Conservation (phyloP, 2,113 vertebrate genomes). For the Mormoops blainvillei region DNA sequence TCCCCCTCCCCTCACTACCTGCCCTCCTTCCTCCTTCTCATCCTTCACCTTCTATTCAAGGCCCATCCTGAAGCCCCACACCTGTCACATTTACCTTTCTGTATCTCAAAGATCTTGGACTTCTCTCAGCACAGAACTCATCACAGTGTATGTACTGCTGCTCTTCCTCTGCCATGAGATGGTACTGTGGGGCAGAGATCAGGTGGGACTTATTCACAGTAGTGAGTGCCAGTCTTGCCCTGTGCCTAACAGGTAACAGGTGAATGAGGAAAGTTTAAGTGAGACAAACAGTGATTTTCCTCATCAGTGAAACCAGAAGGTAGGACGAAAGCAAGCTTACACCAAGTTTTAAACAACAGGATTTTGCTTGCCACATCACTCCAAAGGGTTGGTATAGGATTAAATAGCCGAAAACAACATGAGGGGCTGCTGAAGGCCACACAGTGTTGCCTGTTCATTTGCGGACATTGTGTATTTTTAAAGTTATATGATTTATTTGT, state of each 20-base stretch:
- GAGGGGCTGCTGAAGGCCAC: background rate
- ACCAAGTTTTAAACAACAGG: background rate
- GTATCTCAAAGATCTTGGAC: background rate
- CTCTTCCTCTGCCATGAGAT: background rate
- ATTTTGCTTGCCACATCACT: background rate
- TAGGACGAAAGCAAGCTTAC: background rate
- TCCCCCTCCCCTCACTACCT: too few species aligned
- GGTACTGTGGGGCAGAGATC: background rate
- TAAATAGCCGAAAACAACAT: background rate
- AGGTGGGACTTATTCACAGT: background rate
- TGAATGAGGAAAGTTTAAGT: background rate
- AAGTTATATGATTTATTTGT: background rate
- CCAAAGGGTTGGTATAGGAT: background rate
- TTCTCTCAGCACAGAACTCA: background rate
- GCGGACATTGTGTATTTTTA: accelerated
- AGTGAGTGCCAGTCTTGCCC: background rate
- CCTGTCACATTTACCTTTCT: background rate
- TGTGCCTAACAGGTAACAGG: background rate
- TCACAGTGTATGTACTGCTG: background rate
- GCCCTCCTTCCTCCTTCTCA: background rate
- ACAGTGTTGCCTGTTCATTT: background rate
- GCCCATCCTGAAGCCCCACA: background rate
- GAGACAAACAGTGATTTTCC: background rate
- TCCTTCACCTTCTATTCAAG: background rate
- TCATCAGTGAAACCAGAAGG: background rate